Evolutionary conservation across 2,113 vertebrate species (phyloP), one percentile per base, ranked within the genome.

Genomic region (Phoxinus phoxinus): DNA sequence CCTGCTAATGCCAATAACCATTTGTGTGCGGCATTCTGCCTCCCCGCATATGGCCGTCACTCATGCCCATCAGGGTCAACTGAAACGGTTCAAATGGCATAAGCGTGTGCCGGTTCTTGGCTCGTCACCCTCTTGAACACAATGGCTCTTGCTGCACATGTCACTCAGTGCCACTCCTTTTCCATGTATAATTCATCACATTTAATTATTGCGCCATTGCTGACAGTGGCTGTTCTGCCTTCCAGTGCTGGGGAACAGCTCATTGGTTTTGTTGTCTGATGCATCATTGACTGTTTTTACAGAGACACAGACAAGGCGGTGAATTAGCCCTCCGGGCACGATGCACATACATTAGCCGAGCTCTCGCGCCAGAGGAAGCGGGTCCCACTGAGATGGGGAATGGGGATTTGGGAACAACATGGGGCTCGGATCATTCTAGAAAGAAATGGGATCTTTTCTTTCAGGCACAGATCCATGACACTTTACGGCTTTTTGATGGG

Each of bases 281-380:
- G 76, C 76, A 81, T 75, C 84, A 61, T 78, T 83, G 89, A 63
- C 85, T 85, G 65, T 84, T 87, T 87, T 90, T 82, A 88, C 48
- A 30, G 75, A 86, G 76, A 67, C n/a, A 76, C 83, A 86, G 87
- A 85, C 83, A 56, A 84, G 84, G 51, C 19, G 21, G 35, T 1
- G 84, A 86, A 85, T 90, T 83, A 82, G 79, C 72, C 87, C 84
- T 86, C 46, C 25, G 77, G 81, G 77, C 72, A 32, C 1, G 63
- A 61, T 72, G 65, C 44, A 81, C 71, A 71, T 65, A 80, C 86
- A 84, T 76, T 63, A 77, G 37, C 23, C 4, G 10, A 4, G 32
- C 51, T 53, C 82, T 56, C 58, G n/a, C 13, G 53, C 53, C 10
- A 23, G 32, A 13, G 37, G 53, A 44, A 71, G 15, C 44, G 25